A percentile compares a stretch with the other conserved stretches of the same genome.
Conservation (phyloP, 1,140 invertebrate species). For the Tetragnatha versicolor region DNA sequence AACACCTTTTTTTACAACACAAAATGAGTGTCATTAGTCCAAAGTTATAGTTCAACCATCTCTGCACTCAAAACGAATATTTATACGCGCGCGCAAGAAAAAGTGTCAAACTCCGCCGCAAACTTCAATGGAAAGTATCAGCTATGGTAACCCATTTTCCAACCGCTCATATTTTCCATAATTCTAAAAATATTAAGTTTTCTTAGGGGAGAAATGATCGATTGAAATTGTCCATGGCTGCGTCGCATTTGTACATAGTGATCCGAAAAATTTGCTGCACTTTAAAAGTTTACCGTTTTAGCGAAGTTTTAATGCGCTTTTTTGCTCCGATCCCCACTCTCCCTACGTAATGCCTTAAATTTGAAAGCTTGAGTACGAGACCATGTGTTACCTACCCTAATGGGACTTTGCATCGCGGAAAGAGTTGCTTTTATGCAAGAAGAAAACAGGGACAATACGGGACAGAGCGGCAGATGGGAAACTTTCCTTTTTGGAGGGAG, state of each 20-base stretch:
- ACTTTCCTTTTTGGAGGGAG: conserved; percentile 22
- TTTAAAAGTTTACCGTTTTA: conserved; percentile 49
- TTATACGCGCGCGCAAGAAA: no score
- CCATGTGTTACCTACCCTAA: conserved; percentile 46
- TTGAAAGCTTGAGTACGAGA: conserved; percentile 36
- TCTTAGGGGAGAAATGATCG: conserved; percentile 31
- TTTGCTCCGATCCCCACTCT: background rate
- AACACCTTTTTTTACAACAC: no score
- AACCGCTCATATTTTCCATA: conserved; percentile 19
- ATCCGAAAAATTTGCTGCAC: conserved; percentile 44
- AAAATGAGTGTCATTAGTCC: no score
- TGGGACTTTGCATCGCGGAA: conserved; percentile 32
- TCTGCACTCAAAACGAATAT: no score
- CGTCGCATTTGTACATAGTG: conserved; percentile 26
- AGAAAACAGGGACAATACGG: conserved; percentile 10
- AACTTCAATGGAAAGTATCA: background rate
- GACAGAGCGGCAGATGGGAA: conserved; percentile 34
- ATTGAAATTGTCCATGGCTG: conserved; percentile 29
- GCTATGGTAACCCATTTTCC: conserved; percentile 30
- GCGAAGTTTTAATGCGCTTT: conserved; percentile 46
- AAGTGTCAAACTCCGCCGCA: background rate
- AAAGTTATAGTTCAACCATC: no score
- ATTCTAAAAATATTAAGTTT: conserved; percentile 39
- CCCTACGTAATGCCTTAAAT: conserved; percentile 33
- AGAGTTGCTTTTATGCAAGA: conserved; percentile 8